Evolutionary conservation across 2,888 invertebrate species (phyloP), one percentile per base, ranked within the genome.

Genomic region (Campopleginae sp.): DNA sequence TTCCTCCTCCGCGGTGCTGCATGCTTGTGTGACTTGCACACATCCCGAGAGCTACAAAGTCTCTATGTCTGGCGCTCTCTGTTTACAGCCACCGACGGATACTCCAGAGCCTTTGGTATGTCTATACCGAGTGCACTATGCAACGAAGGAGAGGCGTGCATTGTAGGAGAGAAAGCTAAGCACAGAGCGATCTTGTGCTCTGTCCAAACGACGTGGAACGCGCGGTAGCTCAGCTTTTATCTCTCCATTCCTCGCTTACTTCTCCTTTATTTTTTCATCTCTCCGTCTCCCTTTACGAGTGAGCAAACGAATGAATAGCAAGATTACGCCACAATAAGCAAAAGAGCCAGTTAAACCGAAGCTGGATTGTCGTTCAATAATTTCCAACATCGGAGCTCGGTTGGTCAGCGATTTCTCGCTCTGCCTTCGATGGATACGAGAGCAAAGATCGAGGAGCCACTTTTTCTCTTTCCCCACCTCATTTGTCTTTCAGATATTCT

Each of bases 1-100:
- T 63, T 48, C n/a, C 63, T 72, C 19, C 74, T 70, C 68, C 68
- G 48, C 31, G n/a, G n/a, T n/a, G n/a, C n/a, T n/a, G n/a, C n/a
- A n/a, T 79, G 82, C 85, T 87, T 87, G 87, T 88, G 88, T 86
- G 89, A 85, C 88, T 90, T 87, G 87, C 81, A 46, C 86, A 84
- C 86, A 82, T 75, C 66, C 27, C 42, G 38, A 46, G 38, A 46
- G 51, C 70, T 63, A 17, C 48, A 31, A 17, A 80, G 70, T 31
- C 31, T 12, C 23, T 14, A 27, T 58, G 27, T 58, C 58, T 58
- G 14, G 27, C 27, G 27, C 46, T 72, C 17, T 58, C 72, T 72
- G 14, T 27, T 42, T 42, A 17, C 58, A 72, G 72, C 58, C 42
- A 58, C 42, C 23, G 42, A 17, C 19, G 17, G 33, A 54, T 31